These are phyloP conservation scores for Penelope pileata DNA, from an alignment of 2,113 vertebrate species.

Conservation along the genomic window DNA sequence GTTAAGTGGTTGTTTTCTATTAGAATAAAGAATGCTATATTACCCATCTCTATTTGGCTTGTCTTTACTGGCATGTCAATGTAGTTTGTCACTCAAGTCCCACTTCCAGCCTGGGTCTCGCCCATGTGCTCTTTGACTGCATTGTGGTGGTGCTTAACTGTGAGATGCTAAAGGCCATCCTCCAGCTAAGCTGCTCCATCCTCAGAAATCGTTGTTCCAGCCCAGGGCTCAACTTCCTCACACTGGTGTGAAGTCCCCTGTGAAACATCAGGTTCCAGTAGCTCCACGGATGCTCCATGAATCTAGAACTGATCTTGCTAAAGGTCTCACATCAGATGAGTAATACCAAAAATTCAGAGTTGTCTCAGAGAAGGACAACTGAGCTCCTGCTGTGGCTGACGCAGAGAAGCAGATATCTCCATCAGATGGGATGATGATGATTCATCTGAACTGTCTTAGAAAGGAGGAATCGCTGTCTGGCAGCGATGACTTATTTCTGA, in stretches of 20 bases:
- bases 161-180: neutral
- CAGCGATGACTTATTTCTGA: neutral
- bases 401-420: neutral
- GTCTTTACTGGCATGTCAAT: neutral
- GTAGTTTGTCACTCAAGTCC: neutral
- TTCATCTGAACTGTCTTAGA: slow-evolving; percentile 1
- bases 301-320: neutral
- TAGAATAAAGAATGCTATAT: neutral
- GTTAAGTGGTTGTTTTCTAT: neutral
- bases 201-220: neutral
- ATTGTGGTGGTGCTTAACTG: neutral
- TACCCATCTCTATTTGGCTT: neutral
- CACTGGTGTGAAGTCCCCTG: neutral
- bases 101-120: neutral
- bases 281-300: neutral
- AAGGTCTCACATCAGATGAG: neutral
- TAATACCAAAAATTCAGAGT: neutral
- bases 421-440: neutral
- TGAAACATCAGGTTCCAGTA: neutral
- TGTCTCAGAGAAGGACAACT: neutral
- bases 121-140: neutral
- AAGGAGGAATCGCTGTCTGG: neutral
- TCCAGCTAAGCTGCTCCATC: neutral
- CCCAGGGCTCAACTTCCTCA: neutral
- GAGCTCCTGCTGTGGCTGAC: neutral